Conservation (phyloP, 2,797 vertebrate species). For the Melanotaenia parkinsoni region DNA sequence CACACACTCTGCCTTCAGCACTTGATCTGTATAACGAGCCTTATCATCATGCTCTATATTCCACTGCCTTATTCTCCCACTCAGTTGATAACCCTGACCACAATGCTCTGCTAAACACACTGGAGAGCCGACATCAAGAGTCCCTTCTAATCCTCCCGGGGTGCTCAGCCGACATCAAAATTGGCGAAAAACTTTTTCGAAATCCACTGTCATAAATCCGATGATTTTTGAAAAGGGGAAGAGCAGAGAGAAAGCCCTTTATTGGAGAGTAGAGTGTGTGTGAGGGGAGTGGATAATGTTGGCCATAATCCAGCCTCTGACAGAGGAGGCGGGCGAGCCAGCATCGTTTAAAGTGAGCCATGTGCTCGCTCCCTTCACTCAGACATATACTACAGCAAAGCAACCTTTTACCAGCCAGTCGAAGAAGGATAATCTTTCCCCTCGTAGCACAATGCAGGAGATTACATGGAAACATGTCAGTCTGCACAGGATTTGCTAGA, state of each 20-base stretch:
- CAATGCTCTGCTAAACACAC: slow-evolving; percentile 61
- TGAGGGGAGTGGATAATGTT: slow-evolving; percentile 70
- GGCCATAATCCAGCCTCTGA: slow-evolving; percentile 82
- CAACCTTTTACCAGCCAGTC: slow-evolving; percentile 83
- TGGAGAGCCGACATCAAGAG: slow-evolving; percentile 72
- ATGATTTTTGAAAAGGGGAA: slow-evolving; percentile 75
- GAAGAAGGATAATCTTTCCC: slow-evolving; percentile 85
- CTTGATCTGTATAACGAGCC: slow-evolving; percentile 63
- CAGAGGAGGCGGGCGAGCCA: slow-evolving; percentile 75
- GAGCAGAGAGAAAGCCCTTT: slow-evolving; percentile 77
- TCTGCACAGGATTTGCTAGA: slow-evolving; percentile 83
- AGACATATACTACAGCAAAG: slow-evolving; percentile 75
- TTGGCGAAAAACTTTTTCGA: slow-evolving; percentile 71
- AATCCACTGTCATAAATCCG: slow-evolving; percentile 82
- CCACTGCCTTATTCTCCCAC: slow-evolving; percentile 32
- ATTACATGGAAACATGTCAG: slow-evolving; percentile 86
- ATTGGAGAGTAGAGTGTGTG: slow-evolving; percentile 68
- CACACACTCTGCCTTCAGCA: slow-evolving; percentile 29
- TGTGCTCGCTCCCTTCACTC: slow-evolving; percentile 71
- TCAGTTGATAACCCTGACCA: slow-evolving; percentile 72
- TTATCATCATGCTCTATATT: slow-evolving; percentile 65
- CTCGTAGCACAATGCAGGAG: slow-evolving; percentile 82
- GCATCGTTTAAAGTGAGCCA: slow-evolving; percentile 74
- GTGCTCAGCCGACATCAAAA: slow-evolving; percentile 78
- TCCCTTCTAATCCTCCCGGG: slow-evolving; percentile 77